Evolutionary conservation across 53 echinoderm and acorn worm genomes (phyloP).

Genomic region (Actinopyga echinites): DNA sequence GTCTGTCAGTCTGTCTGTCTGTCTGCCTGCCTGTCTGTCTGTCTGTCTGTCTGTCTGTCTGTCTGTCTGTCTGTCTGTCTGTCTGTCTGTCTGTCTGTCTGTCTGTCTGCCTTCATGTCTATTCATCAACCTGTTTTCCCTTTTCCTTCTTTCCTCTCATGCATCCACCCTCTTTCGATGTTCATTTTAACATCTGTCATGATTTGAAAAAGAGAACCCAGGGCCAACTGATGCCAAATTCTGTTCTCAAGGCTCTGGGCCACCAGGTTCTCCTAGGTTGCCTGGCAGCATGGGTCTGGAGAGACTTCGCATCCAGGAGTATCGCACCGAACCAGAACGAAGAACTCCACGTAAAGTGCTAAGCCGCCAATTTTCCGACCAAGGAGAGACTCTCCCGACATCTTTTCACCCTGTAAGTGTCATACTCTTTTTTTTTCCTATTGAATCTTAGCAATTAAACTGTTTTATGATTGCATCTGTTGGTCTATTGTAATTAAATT

Average conservation of each 20-base stretch:
- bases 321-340: slow-evolving; percentile 85
- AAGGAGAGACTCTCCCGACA: slow-evolving; percentile 43
- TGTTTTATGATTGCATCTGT: no score
- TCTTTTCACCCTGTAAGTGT: slow-evolving; percentile 81
- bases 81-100: slow-evolving; percentile 5
- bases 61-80: not conserved
- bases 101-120: not conserved
- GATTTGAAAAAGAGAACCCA: slow-evolving; percentile 11
- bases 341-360: slow-evolving; percentile 74
- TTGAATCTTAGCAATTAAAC: no score
- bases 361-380: slow-evolving; percentile 85
- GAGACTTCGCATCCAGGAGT: slow-evolving; percentile 86
- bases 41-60: not conserved
- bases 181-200: no score
- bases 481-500: no score
- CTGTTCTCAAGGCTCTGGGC: slow-evolving; percentile 34
- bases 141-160: no score
- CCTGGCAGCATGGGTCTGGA: slow-evolving; percentile 64
- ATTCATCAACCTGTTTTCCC: not conserved
- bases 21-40: not conserved
- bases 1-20: not conserved
- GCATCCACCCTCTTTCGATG: not conserved
- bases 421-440: not conserved
- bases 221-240: slow-evolving; percentile 30
- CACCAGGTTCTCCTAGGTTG: slow-evolving; percentile 44